Evolutionary conservation across 2,113 vertebrate species (phyloP).

Genomic region (Eidolon helvum): DNA sequence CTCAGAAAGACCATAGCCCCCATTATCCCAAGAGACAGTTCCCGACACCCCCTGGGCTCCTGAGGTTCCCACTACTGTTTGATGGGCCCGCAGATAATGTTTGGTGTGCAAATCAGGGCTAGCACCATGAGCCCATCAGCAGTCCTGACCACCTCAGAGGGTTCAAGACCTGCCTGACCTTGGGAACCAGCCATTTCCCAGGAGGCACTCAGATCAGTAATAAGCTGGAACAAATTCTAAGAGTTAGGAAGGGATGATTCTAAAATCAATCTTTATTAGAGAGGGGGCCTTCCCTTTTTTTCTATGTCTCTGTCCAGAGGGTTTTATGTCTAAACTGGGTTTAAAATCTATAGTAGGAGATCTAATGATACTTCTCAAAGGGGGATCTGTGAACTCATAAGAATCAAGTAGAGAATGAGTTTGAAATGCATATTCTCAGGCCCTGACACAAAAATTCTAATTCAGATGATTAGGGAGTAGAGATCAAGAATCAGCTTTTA

Average conservation of each 20-base stretch:
- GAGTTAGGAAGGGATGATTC: background rate
- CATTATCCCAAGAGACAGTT: background rate
- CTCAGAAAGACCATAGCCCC: background rate
- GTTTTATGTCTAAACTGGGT: background rate
- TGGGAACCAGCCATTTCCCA: background rate
- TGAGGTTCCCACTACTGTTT: background rate
- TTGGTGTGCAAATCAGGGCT: background rate
- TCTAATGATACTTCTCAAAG: background rate
- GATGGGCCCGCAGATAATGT: background rate
- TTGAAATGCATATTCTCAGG: background rate
- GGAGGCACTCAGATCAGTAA: background rate
- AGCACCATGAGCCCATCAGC: background rate
- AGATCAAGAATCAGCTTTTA: background rate
- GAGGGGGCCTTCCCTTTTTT: background rate
- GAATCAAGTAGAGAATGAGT: background rate
- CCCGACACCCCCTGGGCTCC: background rate
- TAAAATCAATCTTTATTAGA: conserved; percentile 44
- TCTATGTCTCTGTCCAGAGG: background rate
- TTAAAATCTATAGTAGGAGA: background rate
- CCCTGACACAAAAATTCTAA: background rate
- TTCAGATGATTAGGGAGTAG: background rate
- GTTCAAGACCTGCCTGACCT: background rate
- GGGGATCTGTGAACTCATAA: background rate
- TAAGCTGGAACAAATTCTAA: background rate
- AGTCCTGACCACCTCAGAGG: background rate